Evolutionary conservation across 2,797 vertebrate genomes (phyloP), one percentile per base, ranked within the genome.

Genomic region (Ceyx erithaca): DNA sequence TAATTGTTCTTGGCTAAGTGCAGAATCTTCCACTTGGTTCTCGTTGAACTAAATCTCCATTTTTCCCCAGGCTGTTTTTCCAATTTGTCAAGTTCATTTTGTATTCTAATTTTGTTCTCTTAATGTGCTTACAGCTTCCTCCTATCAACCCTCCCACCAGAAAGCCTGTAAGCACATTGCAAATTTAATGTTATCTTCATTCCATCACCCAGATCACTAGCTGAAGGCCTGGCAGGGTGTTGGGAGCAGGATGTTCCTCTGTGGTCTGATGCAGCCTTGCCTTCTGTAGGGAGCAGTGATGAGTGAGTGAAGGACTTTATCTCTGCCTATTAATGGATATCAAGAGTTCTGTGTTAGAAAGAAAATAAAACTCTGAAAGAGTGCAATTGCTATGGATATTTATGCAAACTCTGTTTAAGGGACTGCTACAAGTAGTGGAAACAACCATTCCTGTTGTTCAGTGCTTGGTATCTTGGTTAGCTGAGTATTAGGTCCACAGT

Each of bases 81-180:
- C 75, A 77, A 95, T 95, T 95, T 94, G 80, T 95, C 28, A 80
- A 89, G 58, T 85, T 94, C 63, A 87, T 95, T 93, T 94, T 92
- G 55, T 77, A 85, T 91, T 94, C 75, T 82, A 85, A 85, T 92
- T 95, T 72, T 89, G 52, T 70, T 94, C 90, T 91, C 41, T 90
- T 90, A 70, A 64, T 64, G 75, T 93, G 63, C 92, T 85, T 85
- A 77, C 78, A 79, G 52, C 59, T 59, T 73, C 73, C 79, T 88
- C 59, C 61, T 93, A 87, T 87, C 89, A 93, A 48, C 48, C 68
- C 84, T 90, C 78, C 80, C 71, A 93, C 88, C 49, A 67, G 67
- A 81, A 46, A 85, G 67, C 59, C 63, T 92, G 77, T 81, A 80
- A 93, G 80, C 84, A 70, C 54, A 14, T n/a, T 49, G 52, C 55